Percentiles rank a stretch among this genome's conserved stretches.
These are phyloP conservation scores for Gallinago undulata DNA, from an alignment of 2,113 vertebrate species.

Conservation along the genomic window DNA sequence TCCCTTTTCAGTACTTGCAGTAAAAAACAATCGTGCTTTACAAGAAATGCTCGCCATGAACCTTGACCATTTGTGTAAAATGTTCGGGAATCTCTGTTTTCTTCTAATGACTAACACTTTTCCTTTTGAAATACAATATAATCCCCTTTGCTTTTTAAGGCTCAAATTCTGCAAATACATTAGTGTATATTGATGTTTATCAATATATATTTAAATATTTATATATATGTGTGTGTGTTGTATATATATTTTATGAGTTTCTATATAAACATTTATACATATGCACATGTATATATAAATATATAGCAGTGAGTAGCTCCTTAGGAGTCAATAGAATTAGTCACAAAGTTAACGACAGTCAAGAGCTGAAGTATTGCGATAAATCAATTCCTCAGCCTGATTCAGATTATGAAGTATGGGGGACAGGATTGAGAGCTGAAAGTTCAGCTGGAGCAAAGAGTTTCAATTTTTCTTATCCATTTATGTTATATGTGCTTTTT, in stretches of 20 bases:
- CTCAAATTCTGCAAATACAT: background rate
- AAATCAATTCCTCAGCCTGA: background rate
- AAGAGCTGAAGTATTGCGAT: background rate
- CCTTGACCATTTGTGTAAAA: background rate
- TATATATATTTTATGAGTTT: background rate
- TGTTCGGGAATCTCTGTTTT: background rate
- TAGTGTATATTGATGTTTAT: background rate
- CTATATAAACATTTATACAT: background rate
- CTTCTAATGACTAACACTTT: background rate
- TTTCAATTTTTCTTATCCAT: background rate
- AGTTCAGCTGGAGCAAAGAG: background rate
- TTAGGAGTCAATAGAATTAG: background rate
- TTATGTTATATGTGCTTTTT: background rate
- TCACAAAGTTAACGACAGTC: background rate
- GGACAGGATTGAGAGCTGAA: background rate
- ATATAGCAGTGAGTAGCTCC: background rate
- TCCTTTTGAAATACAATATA: background rate
- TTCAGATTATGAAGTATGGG: background rate
- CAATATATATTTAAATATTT: background rate
- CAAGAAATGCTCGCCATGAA: background rate
- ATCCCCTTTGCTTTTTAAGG: background rate
- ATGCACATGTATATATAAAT: background rate
- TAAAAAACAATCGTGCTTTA: background rate
- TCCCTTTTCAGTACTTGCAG: background rate
- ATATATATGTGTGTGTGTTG: background rate